Evolutionary conservation across 2,113 vertebrate species (phyloP).

Genomic region (Aramus guarauna): DNA sequence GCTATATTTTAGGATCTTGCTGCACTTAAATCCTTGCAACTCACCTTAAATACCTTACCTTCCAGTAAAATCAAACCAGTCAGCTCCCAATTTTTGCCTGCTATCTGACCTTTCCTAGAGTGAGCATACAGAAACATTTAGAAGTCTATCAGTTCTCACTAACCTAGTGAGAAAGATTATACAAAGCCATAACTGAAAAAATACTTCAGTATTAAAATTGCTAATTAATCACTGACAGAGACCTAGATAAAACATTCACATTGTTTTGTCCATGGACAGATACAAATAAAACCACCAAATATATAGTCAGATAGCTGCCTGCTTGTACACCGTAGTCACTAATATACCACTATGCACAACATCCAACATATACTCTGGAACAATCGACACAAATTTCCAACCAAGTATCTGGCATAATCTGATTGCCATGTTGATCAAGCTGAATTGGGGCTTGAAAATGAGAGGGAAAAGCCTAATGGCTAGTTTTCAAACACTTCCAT

Average conservation of each 20-base stretch:
- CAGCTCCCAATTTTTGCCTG: neutral
- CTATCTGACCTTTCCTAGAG: neutral
- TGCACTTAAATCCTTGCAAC: neutral
- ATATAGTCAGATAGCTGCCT: neutral
- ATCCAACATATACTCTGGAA: neutral
- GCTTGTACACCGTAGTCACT: neutral
- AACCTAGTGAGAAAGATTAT: neutral
- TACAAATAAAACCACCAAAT: neutral
- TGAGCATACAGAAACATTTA: neutral
- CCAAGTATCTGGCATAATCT: neutral
- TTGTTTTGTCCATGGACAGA: neutral
- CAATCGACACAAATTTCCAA: neutral
- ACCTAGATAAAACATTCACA: neutral
- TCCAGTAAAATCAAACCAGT: neutral
- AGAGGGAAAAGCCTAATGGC: neutral
- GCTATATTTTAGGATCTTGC: neutral
- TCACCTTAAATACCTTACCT: neutral
- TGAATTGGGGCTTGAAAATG: neutral
- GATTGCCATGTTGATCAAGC: neutral
- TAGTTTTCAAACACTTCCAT: neutral
- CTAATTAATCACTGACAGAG: neutral
- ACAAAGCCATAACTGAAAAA: neutral
- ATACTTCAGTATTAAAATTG: neutral
- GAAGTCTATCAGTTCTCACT: neutral
- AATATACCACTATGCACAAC: neutral